Evolutionary conservation across 2,888 invertebrate genomes (phyloP), one percentile per base, ranked within the genome.

Genomic region (Tachina grossa): DNA sequence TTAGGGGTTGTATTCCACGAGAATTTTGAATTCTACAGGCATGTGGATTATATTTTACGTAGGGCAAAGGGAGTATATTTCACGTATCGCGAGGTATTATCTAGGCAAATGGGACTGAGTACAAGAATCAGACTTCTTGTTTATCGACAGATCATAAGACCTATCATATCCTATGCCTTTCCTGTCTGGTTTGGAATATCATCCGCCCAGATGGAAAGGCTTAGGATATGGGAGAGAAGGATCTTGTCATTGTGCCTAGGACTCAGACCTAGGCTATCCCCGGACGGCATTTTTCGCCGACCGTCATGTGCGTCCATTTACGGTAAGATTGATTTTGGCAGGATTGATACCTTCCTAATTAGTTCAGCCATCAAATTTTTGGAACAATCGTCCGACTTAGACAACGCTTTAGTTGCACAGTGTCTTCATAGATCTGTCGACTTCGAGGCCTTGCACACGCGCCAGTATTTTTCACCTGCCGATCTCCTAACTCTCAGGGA

Each of bases 211-310:
- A 31, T 31, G 31, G 31, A 31, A 10, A 57, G 57, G 39, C 57
- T 57, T 57, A 57, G 57, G 57, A 31, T 22, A 13, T 57, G 57
- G 57, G 31, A 57, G 22, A 57, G 31, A 22, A 57, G 22, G 13
- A 57, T 57, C 31, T 39, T 39, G 57, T n/a, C n/a, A n/a, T 22
- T 22, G 11, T 57, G 57, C 31, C 4, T 57, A 8, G 57, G 57
- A 11, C 22, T 57, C 1, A 13, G 57, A 11, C 14, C 57, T 6
- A 31, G 13, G 11, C 6, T 57, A 3, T 22, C n/a, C 6, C n/a
- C 11, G 5, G 14, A 49, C 14, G n/a, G 49, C 5, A 4, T n/a
- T 8, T 49, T n/a, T 2, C 14, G n/a, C 5, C 5, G 49, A 2
- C n/a, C n/a, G n/a, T n/a, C 49, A 2, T 49, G 49, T n/a, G n/a